phyloP scores from a whole-genome alignment of 2,888 invertebrate genomes.

The Watsonalla cultraria region DNA sequence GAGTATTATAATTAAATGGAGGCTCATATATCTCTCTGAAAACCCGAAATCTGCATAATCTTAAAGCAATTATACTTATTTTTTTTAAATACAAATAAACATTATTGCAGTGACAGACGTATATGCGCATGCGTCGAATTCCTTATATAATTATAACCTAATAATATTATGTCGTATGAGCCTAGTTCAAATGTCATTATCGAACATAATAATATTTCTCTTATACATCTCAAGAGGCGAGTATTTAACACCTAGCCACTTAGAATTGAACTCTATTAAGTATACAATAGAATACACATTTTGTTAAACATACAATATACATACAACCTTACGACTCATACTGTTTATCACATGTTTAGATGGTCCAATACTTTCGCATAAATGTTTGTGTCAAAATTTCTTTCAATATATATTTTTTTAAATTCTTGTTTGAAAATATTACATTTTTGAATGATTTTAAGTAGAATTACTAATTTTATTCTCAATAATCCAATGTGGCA shows the following conservation, averaged over 20 bases:
- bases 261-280: constrained; percentile 1
- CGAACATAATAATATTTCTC: too few species aligned
- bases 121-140: constrained; percentile 5
- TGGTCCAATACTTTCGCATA: constrained; percentile 40
- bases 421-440: background rate
- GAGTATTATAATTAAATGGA: background rate
- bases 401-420: constrained; percentile 2
- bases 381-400: constrained; percentile 17
- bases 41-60: background rate
- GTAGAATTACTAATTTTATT: too few species aligned
- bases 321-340: constrained; percentile 41
- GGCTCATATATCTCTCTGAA: constrained; percentile 8
- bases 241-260: background rate
- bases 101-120: too few species aligned
- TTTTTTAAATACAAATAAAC: too few species aligned
- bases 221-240: background rate
- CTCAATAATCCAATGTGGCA: too few species aligned
- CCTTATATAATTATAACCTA: too few species aligned
- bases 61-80: background rate
- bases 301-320: constrained; percentile 17
- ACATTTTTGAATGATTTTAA: too few species aligned
- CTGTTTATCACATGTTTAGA: constrained; percentile 43
- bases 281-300: constrained; percentile 5
- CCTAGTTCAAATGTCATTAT: constrained; percentile 5
- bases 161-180: background rate